phyloP scores from a whole-genome alignment of 1,140 invertebrate species.

The Gryon sp. region DNA sequence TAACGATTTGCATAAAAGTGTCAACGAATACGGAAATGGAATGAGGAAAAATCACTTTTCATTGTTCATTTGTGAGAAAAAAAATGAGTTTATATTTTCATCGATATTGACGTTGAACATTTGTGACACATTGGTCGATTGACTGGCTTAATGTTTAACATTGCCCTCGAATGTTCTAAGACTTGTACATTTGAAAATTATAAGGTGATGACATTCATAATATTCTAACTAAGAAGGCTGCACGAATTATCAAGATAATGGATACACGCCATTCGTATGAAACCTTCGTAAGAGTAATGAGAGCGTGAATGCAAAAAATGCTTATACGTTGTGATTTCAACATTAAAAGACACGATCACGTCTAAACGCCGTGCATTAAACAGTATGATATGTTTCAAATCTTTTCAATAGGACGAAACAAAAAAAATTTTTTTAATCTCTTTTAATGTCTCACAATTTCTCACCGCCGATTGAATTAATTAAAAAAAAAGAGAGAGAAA shows the following conservation, averaged over 20 bases:
- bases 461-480: no score
- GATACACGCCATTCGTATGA: slow-evolving; percentile 65
- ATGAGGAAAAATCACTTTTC: no score
- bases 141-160: background rate
- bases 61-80: no score
- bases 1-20: no score
- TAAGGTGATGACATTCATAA: slow-evolving; percentile 49
- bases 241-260: slow-evolving; percentile 63
- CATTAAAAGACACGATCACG: slow-evolving; percentile 51
- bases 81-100: no score
- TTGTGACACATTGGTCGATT: slow-evolving; percentile 2
- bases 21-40: no score
- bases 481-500: no score
- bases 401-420: no score
- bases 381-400: slow-evolving; percentile 28
- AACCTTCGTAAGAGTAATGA: slow-evolving; percentile 75
- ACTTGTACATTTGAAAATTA: slow-evolving; percentile 25
- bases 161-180: slow-evolving; percentile 1
- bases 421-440: no score
- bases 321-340: slow-evolving; percentile 62
- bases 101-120: background rate
- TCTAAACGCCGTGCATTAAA: slow-evolving; percentile 29
- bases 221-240: slow-evolving; percentile 43
- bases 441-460: no score
- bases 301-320: slow-evolving; percentile 76